These are phyloP conservation scores for Rachycentron canadum DNA, from an alignment of 2,797 vertebrate species.

Conservation along the genomic window DNA sequence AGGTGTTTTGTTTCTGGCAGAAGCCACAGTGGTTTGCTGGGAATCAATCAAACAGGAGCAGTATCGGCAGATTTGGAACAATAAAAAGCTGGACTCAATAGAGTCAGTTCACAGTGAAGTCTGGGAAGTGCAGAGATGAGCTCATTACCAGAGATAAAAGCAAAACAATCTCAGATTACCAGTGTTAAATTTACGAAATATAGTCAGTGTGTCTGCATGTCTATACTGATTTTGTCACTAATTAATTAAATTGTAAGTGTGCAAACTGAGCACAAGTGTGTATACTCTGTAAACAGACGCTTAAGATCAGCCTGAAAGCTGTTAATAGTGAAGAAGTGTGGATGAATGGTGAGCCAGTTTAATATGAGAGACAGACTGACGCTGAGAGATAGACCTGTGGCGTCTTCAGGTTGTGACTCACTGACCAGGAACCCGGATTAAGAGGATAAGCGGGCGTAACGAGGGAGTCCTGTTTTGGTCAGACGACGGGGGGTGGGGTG, in stretches of 20 bases:
- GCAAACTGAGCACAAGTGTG: background rate
- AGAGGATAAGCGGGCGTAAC: conserved; percentile 44
- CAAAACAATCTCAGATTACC: conserved; percentile 15
- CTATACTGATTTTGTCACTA: background rate
- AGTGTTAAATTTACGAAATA: background rate
- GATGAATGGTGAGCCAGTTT: conserved; percentile 62
- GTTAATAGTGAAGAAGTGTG: conserved; percentile 18
- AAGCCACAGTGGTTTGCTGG: background rate
- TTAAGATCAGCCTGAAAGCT: conserved; percentile 25
- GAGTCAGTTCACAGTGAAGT: background rate
- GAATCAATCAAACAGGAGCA: conserved; percentile 16
- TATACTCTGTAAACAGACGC: background rate
- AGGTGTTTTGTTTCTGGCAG: conserved; percentile 11
- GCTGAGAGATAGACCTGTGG: conserved; percentile 72
- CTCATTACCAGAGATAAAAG: conserved; percentile 18
- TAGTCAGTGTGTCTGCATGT: background rate
- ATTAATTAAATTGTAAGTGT: background rate
- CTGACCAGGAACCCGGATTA: conserved; percentile 70
- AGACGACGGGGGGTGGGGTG: background rate
- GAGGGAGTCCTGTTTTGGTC: conserved; percentile 61
- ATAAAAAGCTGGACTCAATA: background rate
- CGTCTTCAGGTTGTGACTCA: conserved; percentile 83
- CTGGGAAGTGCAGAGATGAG: background rate
- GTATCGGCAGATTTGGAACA: conserved; percentile 17
- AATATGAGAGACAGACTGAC: conserved; percentile 76